Percentiles rank a stretch among this genome's conserved stretches.
Conservation (phyloP, 92 coral and sea anemone species). For the Bergia puertoricense region DNA sequence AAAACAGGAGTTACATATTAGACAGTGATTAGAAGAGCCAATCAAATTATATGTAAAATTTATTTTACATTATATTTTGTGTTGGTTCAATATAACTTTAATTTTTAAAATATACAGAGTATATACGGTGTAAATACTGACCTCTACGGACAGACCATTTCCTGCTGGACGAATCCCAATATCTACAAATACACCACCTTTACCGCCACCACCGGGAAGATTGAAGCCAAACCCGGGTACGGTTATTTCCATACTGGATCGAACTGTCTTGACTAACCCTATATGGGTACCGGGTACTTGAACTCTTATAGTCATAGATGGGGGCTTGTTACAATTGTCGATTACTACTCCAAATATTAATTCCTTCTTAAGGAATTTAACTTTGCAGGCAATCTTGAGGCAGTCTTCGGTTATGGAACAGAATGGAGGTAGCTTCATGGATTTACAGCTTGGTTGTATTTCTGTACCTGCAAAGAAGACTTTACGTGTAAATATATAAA, state of each 20-base stretch:
- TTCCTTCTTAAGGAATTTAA: constrained; percentile 42
- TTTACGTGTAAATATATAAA: background rate
- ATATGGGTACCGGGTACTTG: constrained; percentile 40
- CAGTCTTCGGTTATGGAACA: constrained; percentile 55
- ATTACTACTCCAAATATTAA: constrained; percentile 22
- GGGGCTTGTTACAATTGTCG: constrained; percentile 50
- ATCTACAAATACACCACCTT: constrained; percentile 47
- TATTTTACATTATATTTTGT: background rate
- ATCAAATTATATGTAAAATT: background rate
- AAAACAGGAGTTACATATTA: too few relatives aligned
- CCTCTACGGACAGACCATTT: constrained; percentile 29
- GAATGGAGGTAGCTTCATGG: constrained; percentile 40
- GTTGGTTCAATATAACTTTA: background rate
- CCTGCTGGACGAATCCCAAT: constrained; percentile 29
- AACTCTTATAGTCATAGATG: constrained; percentile 27
- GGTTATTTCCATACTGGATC: constrained; percentile 20
- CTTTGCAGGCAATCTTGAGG: constrained; percentile 36
- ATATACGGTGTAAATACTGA: background rate
- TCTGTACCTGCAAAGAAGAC: background rate
- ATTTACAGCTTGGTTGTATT: constrained; percentile 17
- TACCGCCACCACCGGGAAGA: background rate
- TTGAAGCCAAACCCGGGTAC: constrained; percentile 42
- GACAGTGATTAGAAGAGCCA: too few relatives aligned
- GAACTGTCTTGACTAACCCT: constrained; percentile 21
- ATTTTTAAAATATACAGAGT: background rate